Percentiles rank a stretch among this genome's conserved stretches.
These are phyloP conservation scores for Drosophila leontia DNA, from an alignment of 1,140 invertebrate species.

Conservation along the genomic window DNA sequence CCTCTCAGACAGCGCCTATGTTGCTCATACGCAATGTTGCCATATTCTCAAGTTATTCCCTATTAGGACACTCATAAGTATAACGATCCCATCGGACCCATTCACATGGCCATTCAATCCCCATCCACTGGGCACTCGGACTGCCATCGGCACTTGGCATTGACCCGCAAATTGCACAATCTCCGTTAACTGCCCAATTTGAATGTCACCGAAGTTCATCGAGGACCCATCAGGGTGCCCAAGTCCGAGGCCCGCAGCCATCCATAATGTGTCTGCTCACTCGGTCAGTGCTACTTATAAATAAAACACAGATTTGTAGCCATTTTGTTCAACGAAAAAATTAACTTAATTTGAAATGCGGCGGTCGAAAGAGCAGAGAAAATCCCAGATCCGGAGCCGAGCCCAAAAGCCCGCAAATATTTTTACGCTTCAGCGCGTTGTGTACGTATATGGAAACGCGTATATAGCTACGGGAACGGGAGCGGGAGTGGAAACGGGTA, in stretches of 20 bases:
- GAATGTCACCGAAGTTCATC: constrained; percentile 56
- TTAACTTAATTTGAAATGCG: constrained; percentile 68
- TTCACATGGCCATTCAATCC: constrained; percentile 37
- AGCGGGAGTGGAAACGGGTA: background rate
- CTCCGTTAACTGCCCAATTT: constrained; percentile 63
- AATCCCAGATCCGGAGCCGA: constrained; percentile 27
- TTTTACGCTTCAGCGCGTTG: constrained; percentile 63
- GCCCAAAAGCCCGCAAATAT: constrained; percentile 64
- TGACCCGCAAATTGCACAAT: constrained; percentile 68
- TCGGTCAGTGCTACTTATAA: constrained; percentile 55
- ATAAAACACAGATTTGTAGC: constrained; percentile 72
- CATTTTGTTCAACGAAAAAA: constrained; percentile 45
- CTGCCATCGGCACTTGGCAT: constrained; percentile 31
- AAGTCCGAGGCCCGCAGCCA: constrained; percentile 10
- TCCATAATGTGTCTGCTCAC: constrained; percentile 55
- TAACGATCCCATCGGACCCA: constrained; percentile 31
- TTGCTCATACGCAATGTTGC: constrained; percentile 30
- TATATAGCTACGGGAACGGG: constrained; percentile 9
- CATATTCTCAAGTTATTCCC: constrained; percentile 17
- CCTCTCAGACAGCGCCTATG: background rate
- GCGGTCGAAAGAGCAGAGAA: constrained; percentile 12
- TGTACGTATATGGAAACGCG: constrained; percentile 17
- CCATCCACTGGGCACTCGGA: constrained; percentile 36
- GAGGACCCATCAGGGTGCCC: constrained; percentile 34
- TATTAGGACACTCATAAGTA: constrained; percentile 29